Evolutionary conservation across 2,113 vertebrate genomes (phyloP), one percentile per base, ranked within the genome.

Genomic region (Upupa epops): DNA sequence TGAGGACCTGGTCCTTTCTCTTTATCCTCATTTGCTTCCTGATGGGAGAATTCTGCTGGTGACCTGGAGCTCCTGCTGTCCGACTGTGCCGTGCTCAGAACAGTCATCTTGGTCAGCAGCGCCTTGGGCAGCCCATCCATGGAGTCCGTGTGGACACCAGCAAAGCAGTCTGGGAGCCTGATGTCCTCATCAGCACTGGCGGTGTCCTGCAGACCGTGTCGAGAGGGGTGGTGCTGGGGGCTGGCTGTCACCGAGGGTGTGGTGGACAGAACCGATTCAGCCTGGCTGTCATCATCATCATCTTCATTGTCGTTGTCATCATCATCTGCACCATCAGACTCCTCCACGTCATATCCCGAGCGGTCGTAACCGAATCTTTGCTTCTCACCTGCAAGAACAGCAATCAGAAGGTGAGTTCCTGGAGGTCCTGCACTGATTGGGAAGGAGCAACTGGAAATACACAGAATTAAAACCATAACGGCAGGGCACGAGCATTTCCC

Each of bases 231-330:
- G 51, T 99, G 99, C 96, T 99, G 99, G 1, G 99, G 99, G 94
- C 99, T 99, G 86, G 99, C 98, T 0, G 98, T 98, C 51, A 99
- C 98, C 0, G 99, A 99, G 6, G 99, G 99, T 4, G 98, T 98
- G 11, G 99, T 98, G 13, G 99, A 99, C 13, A 99, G 96, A n/a
- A 98, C 98, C 0, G 99, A 99, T 84, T 99, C 99, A 1, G 98
- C 98, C 96, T 99, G 99, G 95, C 99, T 99, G 96, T 99, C 99
- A n/a, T 99, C 99, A 56, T 99, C 99, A 5, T 99, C 99, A 4
- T 99, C 99, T 31, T 99, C 99, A 0, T 99, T 98, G 59, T 98
- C 98, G 18, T 99, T 98, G 11, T 99, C 99, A 34, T 99, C 98
- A 54, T 99, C 99, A 12, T 99, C 99, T 0, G 97, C 97, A 26